Evolutionary conservation across 2,113 vertebrate species (phyloP), one percentile per base, ranked within the genome.

Genomic region (Thunnus maccoyii): DNA sequence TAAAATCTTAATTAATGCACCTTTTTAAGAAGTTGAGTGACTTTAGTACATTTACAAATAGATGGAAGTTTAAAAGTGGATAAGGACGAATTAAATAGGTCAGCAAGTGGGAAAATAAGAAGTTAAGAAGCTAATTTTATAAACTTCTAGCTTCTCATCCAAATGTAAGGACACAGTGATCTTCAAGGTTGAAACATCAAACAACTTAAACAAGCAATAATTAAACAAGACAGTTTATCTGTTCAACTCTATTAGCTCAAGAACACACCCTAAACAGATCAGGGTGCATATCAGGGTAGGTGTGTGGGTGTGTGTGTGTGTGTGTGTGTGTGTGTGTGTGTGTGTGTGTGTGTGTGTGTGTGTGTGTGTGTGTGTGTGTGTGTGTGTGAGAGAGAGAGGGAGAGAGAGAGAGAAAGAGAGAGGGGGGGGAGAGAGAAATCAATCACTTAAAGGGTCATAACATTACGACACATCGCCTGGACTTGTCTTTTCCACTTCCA

Each of bases 401-500:
- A 22, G 22, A 22, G 22, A 22, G 22, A 22, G 22, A 1, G 22
- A 22, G 22, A 22, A 1, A 22, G 22, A 1, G 22, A 22, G 27
- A 30, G 27, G 2, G 27, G 27, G 2, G 27, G 2, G 27, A 30
- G 27, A 30, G 27, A 30, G 13, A 54, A 78, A 81, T 84, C 50
- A 61, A 78, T 87, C 86, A 47, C 27, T 68, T 54, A 46, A 81
- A 73, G n/a, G 13, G 76, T 65, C 86, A 65, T 17, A 83, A 83
- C 46, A 74, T 16, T 65, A 0, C 20, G 78, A 58, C 22, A 18
- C 30, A 4, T 9, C 64, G 47, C 4, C 16, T 67, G 5, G 11
- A 58, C 18, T 2, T 10, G 47, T 52, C 17, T 70, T 15, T 66
- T 2, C 46, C 16, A 22, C 44, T 32, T 71, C 52, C 58, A 65